Evolutionary conservation across 1,140 invertebrate genomes (phyloP).

Genomic region (Armadillidium nasatum): DNA sequence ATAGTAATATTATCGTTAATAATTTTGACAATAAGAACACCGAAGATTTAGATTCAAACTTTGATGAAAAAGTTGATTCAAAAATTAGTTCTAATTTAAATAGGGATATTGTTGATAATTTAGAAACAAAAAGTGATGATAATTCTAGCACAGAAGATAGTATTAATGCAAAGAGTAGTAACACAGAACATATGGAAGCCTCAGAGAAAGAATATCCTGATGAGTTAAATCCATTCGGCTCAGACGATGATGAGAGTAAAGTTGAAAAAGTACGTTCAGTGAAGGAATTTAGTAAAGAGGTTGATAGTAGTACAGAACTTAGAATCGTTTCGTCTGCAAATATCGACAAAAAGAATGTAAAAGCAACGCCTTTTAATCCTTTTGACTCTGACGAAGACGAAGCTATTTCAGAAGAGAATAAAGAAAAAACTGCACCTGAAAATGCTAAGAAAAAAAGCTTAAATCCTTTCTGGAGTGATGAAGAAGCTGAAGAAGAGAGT

Average conservation of each 20-base stretch:
- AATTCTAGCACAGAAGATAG: background rate
- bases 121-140: background rate
- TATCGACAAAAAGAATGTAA: conserved; percentile 58
- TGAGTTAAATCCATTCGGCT: conserved; percentile 65
- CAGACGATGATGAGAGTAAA: conserved; percentile 46
- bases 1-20: too few relatives aligned
- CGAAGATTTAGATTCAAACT: too few relatives aligned
- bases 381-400: conserved; percentile 48
- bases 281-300: background rate
- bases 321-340: conserved; percentile 45
- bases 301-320: background rate
- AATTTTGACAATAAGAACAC: too few relatives aligned
- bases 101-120: background rate
- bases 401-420: background rate
- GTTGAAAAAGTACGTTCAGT: conserved; percentile 14
- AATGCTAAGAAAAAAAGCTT: conserved; percentile 47
- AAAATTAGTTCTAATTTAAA: background rate
- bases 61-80: too few relatives aligned
- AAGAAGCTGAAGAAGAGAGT: conserved; percentile 53
- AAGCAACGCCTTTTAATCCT: conserved; percentile 62
- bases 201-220: conserved; percentile 59
- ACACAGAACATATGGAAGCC: background rate
- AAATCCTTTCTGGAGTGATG: conserved; percentile 68
- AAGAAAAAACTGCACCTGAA: conserved; percentile 30
- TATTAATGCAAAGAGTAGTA: background rate